Evolutionary conservation across 2,797 vertebrate genomes (phyloP).

Genomic region (Sorex maritimensis): DNA sequence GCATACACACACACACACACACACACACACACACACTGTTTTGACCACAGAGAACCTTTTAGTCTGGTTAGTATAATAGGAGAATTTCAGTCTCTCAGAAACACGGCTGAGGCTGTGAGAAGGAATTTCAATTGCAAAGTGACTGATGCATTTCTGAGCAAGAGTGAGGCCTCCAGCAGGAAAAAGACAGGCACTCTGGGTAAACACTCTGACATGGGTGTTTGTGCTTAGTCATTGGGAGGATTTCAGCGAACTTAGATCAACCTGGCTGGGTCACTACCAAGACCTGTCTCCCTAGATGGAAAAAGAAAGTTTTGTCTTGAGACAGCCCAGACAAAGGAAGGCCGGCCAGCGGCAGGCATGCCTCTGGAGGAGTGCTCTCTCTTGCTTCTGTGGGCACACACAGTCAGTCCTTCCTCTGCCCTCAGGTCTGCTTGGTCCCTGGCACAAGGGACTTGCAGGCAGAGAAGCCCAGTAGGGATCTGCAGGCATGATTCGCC

Average conservation of each 20-base stretch:
- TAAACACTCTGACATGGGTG: constrained; percentile 25
- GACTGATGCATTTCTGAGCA: constrained; percentile 62
- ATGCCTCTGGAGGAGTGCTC: not conserved
- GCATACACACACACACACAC: too few relatives aligned
- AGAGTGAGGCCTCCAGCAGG: constrained; percentile 22
- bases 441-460: not conserved
- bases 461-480: too few relatives aligned
- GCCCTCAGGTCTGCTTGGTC: not conserved
- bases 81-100: constrained; percentile 60
- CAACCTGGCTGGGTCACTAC: not conserved
- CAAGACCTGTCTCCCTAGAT: not conserved
- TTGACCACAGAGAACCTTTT: constrained; percentile 24
- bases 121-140: constrained; percentile 28
- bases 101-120: constrained; percentile 46
- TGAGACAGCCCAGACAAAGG: too few relatives aligned
- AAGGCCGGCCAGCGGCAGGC: not conserved
- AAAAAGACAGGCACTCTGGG: constrained; percentile 33
- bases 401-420: not conserved
- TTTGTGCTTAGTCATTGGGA: constrained; percentile 58
- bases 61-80: not conserved
- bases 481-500: too few relatives aligned
- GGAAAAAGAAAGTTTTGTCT: not conserved
- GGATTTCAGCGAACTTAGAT: constrained; percentile 64
- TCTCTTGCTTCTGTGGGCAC: not conserved
- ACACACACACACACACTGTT: not conserved